Conservation (phyloP, 2,797 vertebrate species). For the Neostethus bicornis region DNA sequence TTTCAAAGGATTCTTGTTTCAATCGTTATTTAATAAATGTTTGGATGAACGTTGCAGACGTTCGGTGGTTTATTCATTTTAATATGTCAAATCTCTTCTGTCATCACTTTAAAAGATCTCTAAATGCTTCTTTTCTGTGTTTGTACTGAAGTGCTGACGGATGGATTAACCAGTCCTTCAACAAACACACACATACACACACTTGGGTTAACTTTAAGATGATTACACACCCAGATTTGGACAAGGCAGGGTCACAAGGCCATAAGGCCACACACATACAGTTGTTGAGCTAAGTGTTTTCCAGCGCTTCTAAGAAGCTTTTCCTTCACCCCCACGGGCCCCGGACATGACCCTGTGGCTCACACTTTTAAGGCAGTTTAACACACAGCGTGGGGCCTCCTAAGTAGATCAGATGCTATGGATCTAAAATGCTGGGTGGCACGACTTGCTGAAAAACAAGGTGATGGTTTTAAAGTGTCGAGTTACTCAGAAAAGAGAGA, state of each 20-base stretch:
- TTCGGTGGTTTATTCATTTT: no score
- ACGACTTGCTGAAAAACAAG: slow-evolving; percentile 49
- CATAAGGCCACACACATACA: slow-evolving; percentile 57
- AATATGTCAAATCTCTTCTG: not conserved
- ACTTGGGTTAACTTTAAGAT: slow-evolving; percentile 24
- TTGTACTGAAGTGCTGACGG: slow-evolving; percentile 8
- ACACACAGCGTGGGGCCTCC: slow-evolving; percentile 47
- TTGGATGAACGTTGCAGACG: no score
- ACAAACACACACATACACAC: slow-evolving; percentile 14
- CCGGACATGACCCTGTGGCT: slow-evolving; percentile 66
- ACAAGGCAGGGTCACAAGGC: slow-evolving; percentile 55
- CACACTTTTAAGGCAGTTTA: slow-evolving; percentile 43
- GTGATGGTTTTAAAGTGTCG: slow-evolving; percentile 27
- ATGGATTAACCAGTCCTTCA: not conserved
- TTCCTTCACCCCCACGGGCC: slow-evolving; percentile 47
- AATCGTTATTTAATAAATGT: no score
- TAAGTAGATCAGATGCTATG: slow-evolving; percentile 77
- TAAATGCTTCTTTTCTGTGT: not conserved
- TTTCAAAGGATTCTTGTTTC: no score
- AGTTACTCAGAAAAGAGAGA: slow-evolving; percentile 15
- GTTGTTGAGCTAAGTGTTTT: slow-evolving; percentile 67
- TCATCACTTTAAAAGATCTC: not conserved
- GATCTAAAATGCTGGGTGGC: slow-evolving; percentile 72
- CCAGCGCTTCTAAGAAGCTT: slow-evolving; percentile 69
- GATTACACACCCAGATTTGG: slow-evolving; percentile 47